Evolutionary conservation across 2,797 vertebrate species (phyloP).

Genomic region (Malacoraja senta): DNA sequence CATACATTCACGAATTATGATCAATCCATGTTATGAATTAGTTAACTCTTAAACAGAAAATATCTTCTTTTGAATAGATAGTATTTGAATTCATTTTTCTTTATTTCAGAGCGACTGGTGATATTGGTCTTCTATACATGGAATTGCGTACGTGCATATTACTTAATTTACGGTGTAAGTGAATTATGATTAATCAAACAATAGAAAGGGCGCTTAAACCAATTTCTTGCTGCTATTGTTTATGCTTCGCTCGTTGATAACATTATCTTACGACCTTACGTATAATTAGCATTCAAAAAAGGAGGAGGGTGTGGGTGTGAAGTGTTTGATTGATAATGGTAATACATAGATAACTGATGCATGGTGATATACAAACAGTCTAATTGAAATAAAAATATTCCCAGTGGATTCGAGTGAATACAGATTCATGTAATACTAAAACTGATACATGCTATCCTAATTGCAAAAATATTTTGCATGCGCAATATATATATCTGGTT

Average conservation of each 20-base stretch:
- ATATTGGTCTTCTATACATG: not conserved
- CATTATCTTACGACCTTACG: slow-evolving; percentile 43
- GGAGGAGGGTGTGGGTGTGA: slow-evolving; percentile 41
- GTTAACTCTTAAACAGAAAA: not conserved
- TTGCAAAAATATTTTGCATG: not conserved
- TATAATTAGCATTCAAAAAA: slow-evolving; percentile 49
- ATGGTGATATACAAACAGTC: slow-evolving; percentile 20
- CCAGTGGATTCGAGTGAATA: slow-evolving; percentile 20
- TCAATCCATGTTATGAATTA: not conserved
- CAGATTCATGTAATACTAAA: slow-evolving; percentile 17
- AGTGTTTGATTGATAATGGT: slow-evolving; percentile 42
- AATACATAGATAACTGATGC: slow-evolving; percentile 42
- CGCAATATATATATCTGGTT: not conserved
- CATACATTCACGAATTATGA: not conserved
- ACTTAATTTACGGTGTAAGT: slow-evolving; percentile 45
- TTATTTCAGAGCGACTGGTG: slow-evolving; percentile 10
- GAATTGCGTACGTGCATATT: slow-evolving; percentile 46
- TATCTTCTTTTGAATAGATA: not conserved
- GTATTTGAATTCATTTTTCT: not conserved
- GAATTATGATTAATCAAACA: slow-evolving; percentile 48
- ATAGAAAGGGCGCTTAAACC: slow-evolving; percentile 43
- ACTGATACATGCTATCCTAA: not conserved
- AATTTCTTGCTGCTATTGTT: slow-evolving; percentile 46
- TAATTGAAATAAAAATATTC: slow-evolving; percentile 38
- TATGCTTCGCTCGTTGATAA: slow-evolving; percentile 43